These are phyloP conservation scores for Linepithema humile DNA, from an alignment of 1,140 invertebrate genomes.

Conservation along the genomic window DNA sequence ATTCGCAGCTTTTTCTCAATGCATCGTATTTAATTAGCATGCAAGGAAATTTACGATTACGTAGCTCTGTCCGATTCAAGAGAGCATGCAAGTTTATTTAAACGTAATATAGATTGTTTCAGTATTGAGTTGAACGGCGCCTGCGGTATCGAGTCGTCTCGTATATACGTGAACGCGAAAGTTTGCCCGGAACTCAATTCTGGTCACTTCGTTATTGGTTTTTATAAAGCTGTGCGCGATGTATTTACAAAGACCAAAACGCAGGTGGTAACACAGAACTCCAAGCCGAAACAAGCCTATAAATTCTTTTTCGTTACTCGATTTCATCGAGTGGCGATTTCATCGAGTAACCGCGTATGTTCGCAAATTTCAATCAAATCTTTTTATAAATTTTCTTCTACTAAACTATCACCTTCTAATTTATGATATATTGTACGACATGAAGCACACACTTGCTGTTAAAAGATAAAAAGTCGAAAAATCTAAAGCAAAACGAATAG, in stretches of 20 bases:
- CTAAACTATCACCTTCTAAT: not conserved
- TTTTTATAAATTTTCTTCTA: not conserved
- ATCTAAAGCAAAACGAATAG: no score
- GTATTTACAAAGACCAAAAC: constrained; percentile 44
- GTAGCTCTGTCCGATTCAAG: not conserved
- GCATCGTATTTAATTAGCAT: not conserved
- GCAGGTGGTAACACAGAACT: not conserved
- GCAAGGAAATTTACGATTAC: not conserved
- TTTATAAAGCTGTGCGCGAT: constrained; percentile 40
- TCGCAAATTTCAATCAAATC: not conserved
- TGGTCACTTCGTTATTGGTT: constrained; percentile 53
- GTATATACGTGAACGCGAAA: constrained; percentile 36
- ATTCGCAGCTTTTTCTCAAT: not conserved
- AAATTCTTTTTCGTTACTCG: not conserved
- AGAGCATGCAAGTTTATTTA: constrained; percentile 15
- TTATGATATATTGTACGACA: not conserved
- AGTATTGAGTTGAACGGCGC: constrained; percentile 35
- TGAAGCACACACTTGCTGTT: no score
- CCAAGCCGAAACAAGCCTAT: constrained; percentile 10
- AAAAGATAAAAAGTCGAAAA: no score
- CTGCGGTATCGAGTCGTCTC: constrained; percentile 29
- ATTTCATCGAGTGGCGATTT: not conserved
- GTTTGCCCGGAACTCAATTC: constrained; percentile 49
- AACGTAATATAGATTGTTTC: constrained; percentile 50
- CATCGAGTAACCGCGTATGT: constrained; percentile 8